Conservation (phyloP, 2,113 vertebrate genomes). For the Haemorhous mexicanus region DNA sequence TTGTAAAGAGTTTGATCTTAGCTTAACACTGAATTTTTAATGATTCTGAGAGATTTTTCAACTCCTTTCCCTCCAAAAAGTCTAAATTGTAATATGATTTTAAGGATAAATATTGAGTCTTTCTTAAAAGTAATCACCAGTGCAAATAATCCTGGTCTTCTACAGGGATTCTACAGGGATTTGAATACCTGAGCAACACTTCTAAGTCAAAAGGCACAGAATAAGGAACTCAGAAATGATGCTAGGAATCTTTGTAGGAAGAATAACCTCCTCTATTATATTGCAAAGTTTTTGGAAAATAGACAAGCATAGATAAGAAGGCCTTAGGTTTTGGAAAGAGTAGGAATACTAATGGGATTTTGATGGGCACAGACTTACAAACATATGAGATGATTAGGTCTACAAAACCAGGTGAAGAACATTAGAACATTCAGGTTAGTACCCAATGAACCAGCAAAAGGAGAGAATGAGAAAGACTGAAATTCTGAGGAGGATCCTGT, state of each 20-base stretch:
- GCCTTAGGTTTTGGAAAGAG: background rate
- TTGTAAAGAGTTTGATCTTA: background rate
- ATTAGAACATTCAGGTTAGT: background rate
- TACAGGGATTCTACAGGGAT: background rate
- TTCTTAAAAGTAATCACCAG: background rate
- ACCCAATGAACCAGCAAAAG: background rate
- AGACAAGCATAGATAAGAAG: background rate
- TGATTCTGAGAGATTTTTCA: background rate
- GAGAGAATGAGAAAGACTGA: background rate
- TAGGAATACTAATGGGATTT: background rate
- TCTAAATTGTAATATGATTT: background rate
- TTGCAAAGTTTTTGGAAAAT: background rate
- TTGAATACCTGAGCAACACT: background rate
- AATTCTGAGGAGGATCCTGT: background rate
- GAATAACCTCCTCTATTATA: background rate
- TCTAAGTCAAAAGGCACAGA: background rate
- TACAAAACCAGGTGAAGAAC: background rate
- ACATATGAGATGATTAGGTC: background rate
- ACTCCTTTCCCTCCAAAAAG: background rate
- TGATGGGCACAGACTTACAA: background rate
- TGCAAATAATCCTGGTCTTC: background rate
- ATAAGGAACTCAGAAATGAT: background rate
- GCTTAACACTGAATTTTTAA: background rate
- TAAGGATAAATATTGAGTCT: background rate
- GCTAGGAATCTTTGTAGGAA: background rate